A percentile compares a stretch with the other conserved stretches of the same genome.
Conservation (phyloP, 2,888 invertebrate species). For the Heliconius ethilla region DNA sequence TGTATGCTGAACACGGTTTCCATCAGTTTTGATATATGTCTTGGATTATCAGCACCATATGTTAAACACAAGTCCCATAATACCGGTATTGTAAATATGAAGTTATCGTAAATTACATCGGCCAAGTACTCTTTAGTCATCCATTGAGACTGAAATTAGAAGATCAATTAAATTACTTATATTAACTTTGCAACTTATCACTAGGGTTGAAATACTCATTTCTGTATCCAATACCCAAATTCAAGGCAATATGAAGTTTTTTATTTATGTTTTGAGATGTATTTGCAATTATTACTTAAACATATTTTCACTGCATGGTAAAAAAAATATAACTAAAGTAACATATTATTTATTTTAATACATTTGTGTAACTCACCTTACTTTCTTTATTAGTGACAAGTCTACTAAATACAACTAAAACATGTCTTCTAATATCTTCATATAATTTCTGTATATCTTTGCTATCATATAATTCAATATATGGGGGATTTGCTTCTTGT, state of each 20-base stretch:
- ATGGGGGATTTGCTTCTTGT: conserved; percentile 87
- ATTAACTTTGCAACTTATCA: no score
- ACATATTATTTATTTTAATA: not conserved
- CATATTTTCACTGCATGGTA: no score
- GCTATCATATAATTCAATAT: conserved; percentile 78
- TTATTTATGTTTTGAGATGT: no score
- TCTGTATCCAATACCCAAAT: no score
- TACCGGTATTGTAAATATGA: conserved; percentile 91
- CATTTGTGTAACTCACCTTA: conserved; percentile 72
- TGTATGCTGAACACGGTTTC: conserved; percentile 85
- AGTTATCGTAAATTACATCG: conserved; percentile 88
- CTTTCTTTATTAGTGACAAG: conserved; percentile 91
- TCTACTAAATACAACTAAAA: conserved; percentile 88
- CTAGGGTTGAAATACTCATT: no score
- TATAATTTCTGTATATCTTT: conserved; percentile 74
- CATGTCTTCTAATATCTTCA: conserved; percentile 82
- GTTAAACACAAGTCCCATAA: conserved; percentile 89
- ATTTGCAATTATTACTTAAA: no score
- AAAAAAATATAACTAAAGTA: no score
- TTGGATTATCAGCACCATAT: conserved; percentile 85
- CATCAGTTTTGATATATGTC: conserved; percentile 84
- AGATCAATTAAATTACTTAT: not conserved
- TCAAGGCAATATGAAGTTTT: no score
- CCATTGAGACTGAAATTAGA: conserved; percentile 76
- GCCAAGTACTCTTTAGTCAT: conserved; percentile 85